Percentiles rank a stretch among this genome's conserved stretches.
Evolutionary conservation across 2,113 vertebrate species (phyloP).

Genomic region (Lipophrys pholis): DNA sequence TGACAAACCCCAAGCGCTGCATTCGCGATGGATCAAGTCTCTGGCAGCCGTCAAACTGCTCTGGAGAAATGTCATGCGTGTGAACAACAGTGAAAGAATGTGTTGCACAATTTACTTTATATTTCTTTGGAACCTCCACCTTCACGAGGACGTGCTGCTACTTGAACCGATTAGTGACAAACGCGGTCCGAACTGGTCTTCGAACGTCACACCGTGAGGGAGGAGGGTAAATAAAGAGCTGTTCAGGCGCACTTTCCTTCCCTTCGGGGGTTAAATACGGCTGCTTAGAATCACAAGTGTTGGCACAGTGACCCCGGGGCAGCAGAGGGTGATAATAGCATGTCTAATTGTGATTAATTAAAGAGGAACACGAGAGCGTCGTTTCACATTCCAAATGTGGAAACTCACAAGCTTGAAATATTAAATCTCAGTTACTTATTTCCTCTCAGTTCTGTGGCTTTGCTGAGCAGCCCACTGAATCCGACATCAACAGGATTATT

Average conservation of each 20-base stretch:
- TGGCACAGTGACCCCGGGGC: not conserved
- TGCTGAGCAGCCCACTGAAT: too few species aligned
- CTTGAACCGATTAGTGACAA: not conserved
- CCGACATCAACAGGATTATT: too few species aligned
- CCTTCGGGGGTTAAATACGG: not conserved
- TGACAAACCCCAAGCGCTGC: too few species aligned
- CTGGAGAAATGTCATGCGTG: too few species aligned
- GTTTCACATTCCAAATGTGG: too few species aligned
- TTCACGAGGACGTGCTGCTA: not conserved
- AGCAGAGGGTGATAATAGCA: conserved; percentile 4
- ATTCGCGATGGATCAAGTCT: too few species aligned
- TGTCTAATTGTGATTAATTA: not conserved
- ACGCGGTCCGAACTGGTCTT: not conserved
- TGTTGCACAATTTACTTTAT: not conserved
- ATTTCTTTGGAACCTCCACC: not conserved
- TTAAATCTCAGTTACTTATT: too few species aligned
- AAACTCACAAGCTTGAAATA: too few species aligned
- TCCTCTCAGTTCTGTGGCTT: too few species aligned
- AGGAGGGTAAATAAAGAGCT: not conserved
- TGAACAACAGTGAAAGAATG: not conserved
- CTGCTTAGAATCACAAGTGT: not conserved
- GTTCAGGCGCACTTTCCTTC: not conserved
- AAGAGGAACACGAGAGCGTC: too few species aligned
- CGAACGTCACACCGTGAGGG: too few species aligned
- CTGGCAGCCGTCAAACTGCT: too few species aligned